Percentiles rank a stretch among this genome's conserved stretches.
These are phyloP conservation scores for Zygothrica quintamaculata DNA, from an alignment of 2,888 invertebrate species.

Conservation along the genomic window DNA sequence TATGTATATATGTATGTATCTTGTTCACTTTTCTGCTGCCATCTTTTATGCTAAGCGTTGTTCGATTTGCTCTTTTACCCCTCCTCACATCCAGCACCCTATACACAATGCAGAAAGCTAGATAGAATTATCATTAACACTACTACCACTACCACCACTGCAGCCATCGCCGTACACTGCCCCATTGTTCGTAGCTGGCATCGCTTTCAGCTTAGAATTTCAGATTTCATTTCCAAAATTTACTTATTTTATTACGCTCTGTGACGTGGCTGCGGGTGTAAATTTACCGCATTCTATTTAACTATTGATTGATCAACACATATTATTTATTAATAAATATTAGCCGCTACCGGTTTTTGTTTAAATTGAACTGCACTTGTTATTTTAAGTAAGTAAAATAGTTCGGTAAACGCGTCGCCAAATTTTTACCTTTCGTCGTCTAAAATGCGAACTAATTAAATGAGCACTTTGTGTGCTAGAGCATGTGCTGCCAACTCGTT, in stretches of 20 bases:
- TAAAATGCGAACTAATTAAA: constrained; percentile 80
- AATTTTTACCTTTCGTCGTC: constrained; percentile 80
- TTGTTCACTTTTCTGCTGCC: constrained; percentile 74
- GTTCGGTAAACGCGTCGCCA: constrained; percentile 70
- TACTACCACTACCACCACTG: constrained; percentile 62
- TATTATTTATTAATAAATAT: constrained; percentile 33
- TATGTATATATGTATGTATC: constrained; percentile 56
- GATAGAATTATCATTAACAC: constrained; percentile 68
- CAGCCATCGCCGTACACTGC: constrained; percentile 36
- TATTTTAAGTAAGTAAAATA: constrained; percentile 48
- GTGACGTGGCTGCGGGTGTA: constrained; percentile 73
- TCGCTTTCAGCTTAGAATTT: constrained; percentile 52
- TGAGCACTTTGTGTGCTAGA: constrained; percentile 73
- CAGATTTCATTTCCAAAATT: constrained; percentile 62
- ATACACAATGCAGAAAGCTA: constrained; percentile 60
- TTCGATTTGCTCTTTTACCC: constrained; percentile 61
- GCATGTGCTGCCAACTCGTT: constrained; percentile 61
- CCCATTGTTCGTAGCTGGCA: constrained; percentile 57
- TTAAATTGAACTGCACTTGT: constrained; percentile 45
- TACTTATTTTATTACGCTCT: constrained; percentile 49
- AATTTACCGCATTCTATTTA: constrained; percentile 70
- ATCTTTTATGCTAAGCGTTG: constrained; percentile 77
- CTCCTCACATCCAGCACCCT: constrained; percentile 29
- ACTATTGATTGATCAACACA: constrained; percentile 29
- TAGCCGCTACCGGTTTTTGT: constrained; percentile 64